These are phyloP conservation scores for Hapalemur alaotrensis DNA, from an alignment of 2,797 vertebrate genomes.

Conservation along the genomic window DNA sequence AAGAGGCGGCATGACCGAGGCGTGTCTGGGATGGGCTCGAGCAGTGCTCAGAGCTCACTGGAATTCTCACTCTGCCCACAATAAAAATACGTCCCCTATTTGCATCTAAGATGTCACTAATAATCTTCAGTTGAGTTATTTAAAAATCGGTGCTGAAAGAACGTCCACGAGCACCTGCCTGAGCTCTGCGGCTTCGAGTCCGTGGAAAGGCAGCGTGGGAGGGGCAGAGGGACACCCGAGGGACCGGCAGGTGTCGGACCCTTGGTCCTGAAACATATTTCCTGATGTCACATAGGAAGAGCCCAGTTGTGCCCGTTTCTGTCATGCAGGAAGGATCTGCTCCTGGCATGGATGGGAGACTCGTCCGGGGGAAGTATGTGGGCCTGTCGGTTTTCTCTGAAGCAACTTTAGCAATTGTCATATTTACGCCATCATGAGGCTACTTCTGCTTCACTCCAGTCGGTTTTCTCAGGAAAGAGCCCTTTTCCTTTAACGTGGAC, in stretches of 20 bases:
- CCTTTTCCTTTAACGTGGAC: fast-evolving
- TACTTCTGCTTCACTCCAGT: background rate
- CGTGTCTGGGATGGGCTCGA: background rate
- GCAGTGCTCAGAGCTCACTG: background rate
- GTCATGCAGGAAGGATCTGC: fast-evolving
- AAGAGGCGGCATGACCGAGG: fast-evolving
- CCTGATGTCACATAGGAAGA: background rate
- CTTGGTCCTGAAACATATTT: background rate
- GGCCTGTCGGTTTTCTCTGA: background rate
- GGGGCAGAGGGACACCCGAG: background rate
- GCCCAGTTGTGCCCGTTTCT: background rate
- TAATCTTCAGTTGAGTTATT: background rate
- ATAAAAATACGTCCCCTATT: background rate
- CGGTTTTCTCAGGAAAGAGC: background rate
- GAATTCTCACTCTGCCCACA: background rate
- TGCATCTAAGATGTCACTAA: background rate
- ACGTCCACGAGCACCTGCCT: background rate
- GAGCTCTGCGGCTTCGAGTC: fast-evolving
- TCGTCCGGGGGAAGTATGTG: fast-evolving
- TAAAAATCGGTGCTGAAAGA: background rate
- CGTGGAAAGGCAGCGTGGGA: fast-evolving
- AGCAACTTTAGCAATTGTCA: background rate
- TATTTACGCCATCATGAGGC: fast-evolving
- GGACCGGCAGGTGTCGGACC: fast-evolving
- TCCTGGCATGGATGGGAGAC: fast-evolving